These are phyloP conservation scores for Trididemnum clinides DNA, from an alignment of 23 tunicate genomes.

Conservation along the genomic window DNA sequence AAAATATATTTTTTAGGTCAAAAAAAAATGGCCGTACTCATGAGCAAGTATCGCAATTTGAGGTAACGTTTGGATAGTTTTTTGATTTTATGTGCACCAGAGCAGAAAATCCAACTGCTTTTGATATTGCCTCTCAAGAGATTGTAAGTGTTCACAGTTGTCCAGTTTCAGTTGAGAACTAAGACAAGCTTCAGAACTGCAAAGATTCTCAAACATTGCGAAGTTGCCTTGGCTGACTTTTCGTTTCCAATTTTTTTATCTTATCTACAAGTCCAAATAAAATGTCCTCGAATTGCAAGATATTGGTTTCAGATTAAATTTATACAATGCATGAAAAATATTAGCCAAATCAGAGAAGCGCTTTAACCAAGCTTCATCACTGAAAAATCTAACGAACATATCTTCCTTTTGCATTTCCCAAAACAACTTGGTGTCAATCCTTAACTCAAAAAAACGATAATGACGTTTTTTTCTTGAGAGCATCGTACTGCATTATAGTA, in stretches of 20 bases:
- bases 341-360: conserved; percentile 37
- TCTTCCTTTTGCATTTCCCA: neutral
- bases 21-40: too few relatives aligned
- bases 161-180: too few relatives aligned
- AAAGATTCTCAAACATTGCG: neutral
- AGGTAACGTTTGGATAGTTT: too few relatives aligned
- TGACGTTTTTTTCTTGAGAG: too few relatives aligned
- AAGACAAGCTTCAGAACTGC: neutral
- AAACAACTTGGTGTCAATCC: neutral
- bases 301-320: conserved; percentile 6
- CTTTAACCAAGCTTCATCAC: conserved; percentile 27
- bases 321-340: conserved; percentile 21
- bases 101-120: too few relatives aligned
- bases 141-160: too few relatives aligned
- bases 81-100: too few relatives aligned
- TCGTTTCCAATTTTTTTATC: conserved; percentile 32
- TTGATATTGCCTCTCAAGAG: too few relatives aligned
- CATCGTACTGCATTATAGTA: neutral
- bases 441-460: conserved; percentile 17
- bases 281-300: neutral
- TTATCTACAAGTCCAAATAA: neutral
- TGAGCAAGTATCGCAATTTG: too few relatives aligned
- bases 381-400: neutral
- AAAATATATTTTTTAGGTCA: too few relatives aligned
- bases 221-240: conserved; percentile 24